Base-by-base conservation (phyloP, 2,113 vertebrate species). In the Mugil cephalus region DNA sequence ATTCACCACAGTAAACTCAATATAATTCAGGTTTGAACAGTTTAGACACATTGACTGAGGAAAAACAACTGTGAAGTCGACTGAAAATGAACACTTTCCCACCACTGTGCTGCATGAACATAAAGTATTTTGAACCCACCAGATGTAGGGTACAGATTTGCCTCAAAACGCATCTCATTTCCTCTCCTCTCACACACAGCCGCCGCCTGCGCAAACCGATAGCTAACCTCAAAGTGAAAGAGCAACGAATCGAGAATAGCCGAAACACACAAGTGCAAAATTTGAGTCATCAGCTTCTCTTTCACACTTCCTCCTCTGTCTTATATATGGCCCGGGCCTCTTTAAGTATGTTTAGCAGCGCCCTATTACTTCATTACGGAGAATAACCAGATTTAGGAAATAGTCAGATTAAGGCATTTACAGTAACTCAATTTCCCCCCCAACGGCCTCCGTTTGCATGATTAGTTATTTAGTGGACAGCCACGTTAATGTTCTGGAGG, bases 301-400 rank as follows among this genome's bases (percentile, higher is more conserved):
- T 70, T 78, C 65, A 58, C 86, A 87, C 80, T 77, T 87, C 86
- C 74, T 85, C 69, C 54, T 51, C 43, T 46, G 42, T 48, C 58
- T 61, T 79, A 74, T 86, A 81, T 77, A 10, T 74, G 68, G 48
- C 46, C 69, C 69, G 34, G n/a, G 24, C 43, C 48, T 35, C 46
- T 62, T 34, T 67, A 43, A 34, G 54, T 54, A 18, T 12, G 42
- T 54, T 58, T 8, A 21, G 34, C 43, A 2, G 36, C 60, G 38
- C 4, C 18, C 72, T 17, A 21, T 71, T 55, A 56, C 63, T 74
- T 64, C 8, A 24, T 58, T 46, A 34, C 17, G 40, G 70, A 35
- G 21, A 50, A 59, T 62, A 81, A 79, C 63, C 39, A 46, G 40
- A 65, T 82, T 82, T 67, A 45, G 38, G 52, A 53, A 77, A 81